Evolutionary conservation across 1,140 invertebrate genomes (phyloP).

Genomic region (Helicoverpa zea): DNA sequence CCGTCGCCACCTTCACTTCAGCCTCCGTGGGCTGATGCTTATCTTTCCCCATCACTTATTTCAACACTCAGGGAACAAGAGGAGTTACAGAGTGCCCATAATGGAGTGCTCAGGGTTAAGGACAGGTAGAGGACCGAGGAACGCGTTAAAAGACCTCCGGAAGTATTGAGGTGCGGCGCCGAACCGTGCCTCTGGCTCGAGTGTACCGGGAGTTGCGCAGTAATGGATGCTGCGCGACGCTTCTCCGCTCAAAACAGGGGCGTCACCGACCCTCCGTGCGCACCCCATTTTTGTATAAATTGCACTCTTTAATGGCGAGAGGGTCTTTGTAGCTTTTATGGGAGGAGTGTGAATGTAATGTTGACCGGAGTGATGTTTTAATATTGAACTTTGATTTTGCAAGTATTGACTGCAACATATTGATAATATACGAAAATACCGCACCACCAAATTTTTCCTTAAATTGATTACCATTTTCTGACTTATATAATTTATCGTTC

Average conservation of each 20-base stretch:
- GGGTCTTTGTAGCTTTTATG: slow-evolving; percentile 59
- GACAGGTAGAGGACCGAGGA: slow-evolving; percentile 63
- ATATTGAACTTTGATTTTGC: not conserved
- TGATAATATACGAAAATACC: too few species aligned
- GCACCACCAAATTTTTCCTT: too few species aligned
- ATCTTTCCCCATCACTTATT: slow-evolving; percentile 83
- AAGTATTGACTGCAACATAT: too few species aligned
- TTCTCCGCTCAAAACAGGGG: slow-evolving; percentile 69
- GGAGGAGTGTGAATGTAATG: slow-evolving; percentile 29
- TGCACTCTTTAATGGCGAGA: slow-evolving; percentile 69
- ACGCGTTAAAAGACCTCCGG: slow-evolving; percentile 72
- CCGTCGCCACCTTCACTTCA: slow-evolving; percentile 94
- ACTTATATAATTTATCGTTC: too few species aligned
- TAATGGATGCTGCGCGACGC: slow-evolving; percentile 81
- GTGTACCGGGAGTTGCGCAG: slow-evolving; percentile 81
- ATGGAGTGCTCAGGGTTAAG: slow-evolving; percentile 62
- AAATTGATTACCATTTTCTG: too few species aligned
- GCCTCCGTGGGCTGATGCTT: slow-evolving; percentile 86
- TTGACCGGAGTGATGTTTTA: slow-evolving; percentile 12
- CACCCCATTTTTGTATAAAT: slow-evolving; percentile 72
- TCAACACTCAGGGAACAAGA: slow-evolving; percentile 67
- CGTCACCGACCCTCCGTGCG: slow-evolving; percentile 71
- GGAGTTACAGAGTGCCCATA: slow-evolving; percentile 69
- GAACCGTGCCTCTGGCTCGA: slow-evolving; percentile 71
- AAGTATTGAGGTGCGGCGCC: slow-evolving; percentile 75